Base-by-base conservation (phyloP, 1,140 invertebrate genomes). In the Drosophila lini region DNA sequence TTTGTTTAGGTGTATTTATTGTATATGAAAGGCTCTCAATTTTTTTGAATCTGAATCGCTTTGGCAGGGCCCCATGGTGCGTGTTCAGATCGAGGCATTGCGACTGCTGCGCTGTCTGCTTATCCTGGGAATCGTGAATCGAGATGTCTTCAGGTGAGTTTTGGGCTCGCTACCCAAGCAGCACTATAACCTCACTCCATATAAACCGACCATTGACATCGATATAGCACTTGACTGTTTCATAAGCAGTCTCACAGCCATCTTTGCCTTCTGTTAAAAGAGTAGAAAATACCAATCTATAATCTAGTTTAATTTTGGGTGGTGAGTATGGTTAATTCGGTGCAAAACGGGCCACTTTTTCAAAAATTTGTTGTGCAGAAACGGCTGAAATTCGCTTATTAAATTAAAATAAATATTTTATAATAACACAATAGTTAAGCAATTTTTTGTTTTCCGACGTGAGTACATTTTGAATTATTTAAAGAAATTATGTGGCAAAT, bases 21-120 rank as follows among this genome's bases (percentile, higher is more conserved):
- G 3, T 41, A 10, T 25, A 28, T 41, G 25, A n/a, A 28, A 40
- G 25, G 48, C 15, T 47, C 15, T 64, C 1, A n/a, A 34, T 28
- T 25, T 2, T 1, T 52, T 6, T 15, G 19, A n/a, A 65, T 19
- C n/a, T 10, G 6, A 52, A 70, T 53, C 7, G 48, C 41, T 44
- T 61, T 70, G 64, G 16, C 53, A 92, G 91, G 76, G 67, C n/a
- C 78, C 80, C 58, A 63, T 91, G 36, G 80, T 92, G 31, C 93
- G 93, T 58, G 91, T 95, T 67, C 95, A 95, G 90, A 94, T 94
- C 13, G 95, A 95, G 93, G 91, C 93, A 16, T 42, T 92, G 19
- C 81, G 92, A 6, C 81, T 82, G 25, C 41, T 91, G 53, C 89
- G 91, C 15, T 89, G 81, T 42, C 61, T 92, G 41, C 56, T 92